Evolutionary conservation across 2,888 invertebrate genomes (phyloP).

Genomic region (Ormyrus thymus): DNA sequence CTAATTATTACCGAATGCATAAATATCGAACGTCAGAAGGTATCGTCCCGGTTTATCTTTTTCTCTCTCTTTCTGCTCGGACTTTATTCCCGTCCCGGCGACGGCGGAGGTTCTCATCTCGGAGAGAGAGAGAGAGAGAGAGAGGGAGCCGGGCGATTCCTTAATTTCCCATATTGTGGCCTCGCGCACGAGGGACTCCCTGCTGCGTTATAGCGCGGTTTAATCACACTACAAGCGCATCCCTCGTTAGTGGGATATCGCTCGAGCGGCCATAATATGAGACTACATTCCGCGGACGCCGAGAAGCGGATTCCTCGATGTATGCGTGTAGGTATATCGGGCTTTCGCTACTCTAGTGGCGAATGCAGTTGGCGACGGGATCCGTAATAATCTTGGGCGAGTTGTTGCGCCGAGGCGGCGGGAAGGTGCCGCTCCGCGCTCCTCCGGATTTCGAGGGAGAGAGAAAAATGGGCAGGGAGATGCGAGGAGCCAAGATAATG

Average conservation of each 20-base stretch:
- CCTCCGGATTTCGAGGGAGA: slow-evolving; percentile 11
- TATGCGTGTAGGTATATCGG: not conserved
- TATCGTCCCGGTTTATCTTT: slow-evolving; percentile 6
- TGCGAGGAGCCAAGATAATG: slow-evolving; percentile 36
- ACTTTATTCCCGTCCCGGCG: slow-evolving; percentile 15
- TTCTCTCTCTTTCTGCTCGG: not conserved
- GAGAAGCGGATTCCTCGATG: slow-evolving; percentile 54
- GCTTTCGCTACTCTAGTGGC: slow-evolving; percentile 51
- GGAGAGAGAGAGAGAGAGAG: not conserved
- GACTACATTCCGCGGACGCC: slow-evolving; percentile 68
- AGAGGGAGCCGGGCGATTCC: slow-evolving; percentile 61
- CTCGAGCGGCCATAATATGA: slow-evolving; percentile 69
- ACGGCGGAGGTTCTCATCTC: slow-evolving; percentile 35
- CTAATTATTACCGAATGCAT: slow-evolving; percentile 53
- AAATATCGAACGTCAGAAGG: slow-evolving; percentile 45
- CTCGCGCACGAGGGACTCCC: slow-evolving; percentile 63
- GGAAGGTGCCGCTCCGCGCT: slow-evolving; percentile 24
- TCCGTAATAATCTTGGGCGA: slow-evolving; percentile 61
- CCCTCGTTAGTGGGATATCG: slow-evolving; percentile 73
- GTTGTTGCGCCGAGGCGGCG: slow-evolving; percentile 49
- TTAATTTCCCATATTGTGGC: slow-evolving; percentile 69
- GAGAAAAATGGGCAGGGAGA: too few relatives aligned
- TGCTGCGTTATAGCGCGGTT: slow-evolving; percentile 73
- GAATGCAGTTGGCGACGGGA: slow-evolving; percentile 33
- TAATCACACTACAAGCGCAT: slow-evolving; percentile 74